These are phyloP conservation scores for Hirudo medicinalis DNA, from an alignment of 1,140 invertebrate genomes.

Conservation along the genomic window DNA sequence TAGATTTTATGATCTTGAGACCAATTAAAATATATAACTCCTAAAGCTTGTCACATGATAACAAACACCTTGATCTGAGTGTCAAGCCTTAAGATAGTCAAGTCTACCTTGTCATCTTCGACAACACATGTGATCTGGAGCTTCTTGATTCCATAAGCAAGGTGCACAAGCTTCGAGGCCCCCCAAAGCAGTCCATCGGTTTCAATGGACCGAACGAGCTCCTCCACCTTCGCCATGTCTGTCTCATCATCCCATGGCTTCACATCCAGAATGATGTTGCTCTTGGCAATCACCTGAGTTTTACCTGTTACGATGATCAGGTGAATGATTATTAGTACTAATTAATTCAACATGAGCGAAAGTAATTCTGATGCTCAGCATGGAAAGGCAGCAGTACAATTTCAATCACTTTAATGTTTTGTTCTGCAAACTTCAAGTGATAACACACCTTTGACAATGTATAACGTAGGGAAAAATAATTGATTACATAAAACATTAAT, in stretches of 20 bases:
- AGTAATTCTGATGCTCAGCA: too few relatives aligned
- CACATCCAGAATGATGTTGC: slow-evolving; percentile 79
- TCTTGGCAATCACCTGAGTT: slow-evolving; percentile 72
- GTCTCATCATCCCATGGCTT: slow-evolving; percentile 98
- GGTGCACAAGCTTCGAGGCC: slow-evolving; percentile 47
- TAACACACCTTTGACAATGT: too few relatives aligned
- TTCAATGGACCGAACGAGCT: slow-evolving; percentile 59
- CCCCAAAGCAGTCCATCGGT: slow-evolving; percentile 88
- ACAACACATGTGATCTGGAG: slow-evolving; percentile 80
- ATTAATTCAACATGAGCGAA: too few relatives aligned
- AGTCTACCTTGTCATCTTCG: slow-evolving; percentile 54
- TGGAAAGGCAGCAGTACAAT: too few relatives aligned
- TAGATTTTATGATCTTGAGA: too few relatives aligned
- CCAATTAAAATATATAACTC: too few relatives aligned
- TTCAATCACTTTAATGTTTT: too few relatives aligned
- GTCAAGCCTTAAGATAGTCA: not conserved
- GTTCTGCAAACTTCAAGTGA: too few relatives aligned
- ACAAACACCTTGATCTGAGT: too few relatives aligned
- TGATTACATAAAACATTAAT: slow-evolving; percentile 49
- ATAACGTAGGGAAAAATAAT: too few relatives aligned
- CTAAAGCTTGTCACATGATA: too few relatives aligned
- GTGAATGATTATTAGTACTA: too few relatives aligned
- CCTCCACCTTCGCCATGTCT: slow-evolving; percentile 73
- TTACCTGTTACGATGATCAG: slow-evolving; percentile 27
- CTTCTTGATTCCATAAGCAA: slow-evolving; percentile 71